Base-by-base conservation (phyloP, 1,140 invertebrate species). In the Neomicropteryx cornuta region DNA sequence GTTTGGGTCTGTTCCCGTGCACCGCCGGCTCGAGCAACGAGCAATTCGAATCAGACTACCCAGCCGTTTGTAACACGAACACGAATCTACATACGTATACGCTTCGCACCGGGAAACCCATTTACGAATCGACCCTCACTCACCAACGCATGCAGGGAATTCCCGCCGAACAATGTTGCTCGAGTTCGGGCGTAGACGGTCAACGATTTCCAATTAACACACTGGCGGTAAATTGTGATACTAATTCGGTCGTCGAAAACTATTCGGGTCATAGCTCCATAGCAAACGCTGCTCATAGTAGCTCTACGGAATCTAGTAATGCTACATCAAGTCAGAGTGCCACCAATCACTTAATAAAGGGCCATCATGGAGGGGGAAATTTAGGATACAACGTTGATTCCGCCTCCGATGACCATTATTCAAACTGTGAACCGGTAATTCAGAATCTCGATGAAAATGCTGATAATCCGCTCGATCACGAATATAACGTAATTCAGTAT, bases 61-160 rank as follows among this genome's bases (percentile, higher is more conserved):
- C 87, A 1, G 80, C 85, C 18, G 83, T 88, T 47, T 88, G 84
- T 51, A 85, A 80, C 46, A 80, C 83, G 1, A 90, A 89, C 51
- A 84, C 85, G 13, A 87, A 86, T 46, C 75, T 87, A 11, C 76
- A 86, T 38, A 87, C 85, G 20, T 89, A 87, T 49, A 83, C 82
- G 4, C 68, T 87, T 56, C 71, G 81, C 35, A 81, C 79, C 2
- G 81, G 79, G 0, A 85, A 84, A 50, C 75, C 81, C 13, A 79
- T 84, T 19, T 85, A 84, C 49, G 81, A 85, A 38, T 70, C 72
- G 21, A 52, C 64, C 0, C 62, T 70, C 1, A 66, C 71, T 38
- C 57, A 68, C 40, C 64, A 68, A 0, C 65, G 61, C 43, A 49
- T 72, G 36, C 44, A 59, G 18, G 57, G 58, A 24, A 52, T n/a